Evolutionary conservation across 2,888 invertebrate species (phyloP).

Genomic region (Pasiphila rectangulata): DNA sequence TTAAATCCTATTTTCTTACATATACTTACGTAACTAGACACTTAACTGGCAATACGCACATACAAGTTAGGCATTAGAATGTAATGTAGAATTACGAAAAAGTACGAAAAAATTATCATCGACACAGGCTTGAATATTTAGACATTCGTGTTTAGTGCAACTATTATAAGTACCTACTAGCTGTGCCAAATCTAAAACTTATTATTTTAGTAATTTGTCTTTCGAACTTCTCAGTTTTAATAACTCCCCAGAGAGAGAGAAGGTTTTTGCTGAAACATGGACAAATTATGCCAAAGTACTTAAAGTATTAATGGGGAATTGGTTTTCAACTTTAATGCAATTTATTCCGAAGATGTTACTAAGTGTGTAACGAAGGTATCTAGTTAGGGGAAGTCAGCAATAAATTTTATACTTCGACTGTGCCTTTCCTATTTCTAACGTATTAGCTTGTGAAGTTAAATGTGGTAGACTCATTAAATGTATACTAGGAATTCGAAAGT

Average conservation of each 20-base stretch:
- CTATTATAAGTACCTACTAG: slow-evolving; percentile 49
- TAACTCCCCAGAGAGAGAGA: slow-evolving; percentile 35
- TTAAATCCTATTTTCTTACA: slow-evolving; percentile 78
- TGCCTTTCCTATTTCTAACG: slow-evolving; percentile 81
- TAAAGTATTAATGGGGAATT: slow-evolving; percentile 34
- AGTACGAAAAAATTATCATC: slow-evolving; percentile 38
- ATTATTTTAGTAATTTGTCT: slow-evolving; percentile 38
- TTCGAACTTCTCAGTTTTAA: slow-evolving; percentile 37
- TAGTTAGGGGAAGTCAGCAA: slow-evolving; percentile 79
- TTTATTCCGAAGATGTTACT: slow-evolving; percentile 42
- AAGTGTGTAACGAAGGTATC: slow-evolving; percentile 48
- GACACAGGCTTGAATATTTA: slow-evolving; percentile 38
- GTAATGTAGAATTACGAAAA: slow-evolving; percentile 40
- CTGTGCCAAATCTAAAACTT: slow-evolving; percentile 67
- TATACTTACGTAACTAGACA: slow-evolving; percentile 65
- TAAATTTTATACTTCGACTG: slow-evolving; percentile 81
- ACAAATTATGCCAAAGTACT: slow-evolving; percentile 41
- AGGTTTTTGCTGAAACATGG: slow-evolving; percentile 25
- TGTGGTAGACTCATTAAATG: slow-evolving; percentile 66
- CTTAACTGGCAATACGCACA: slow-evolving; percentile 74
- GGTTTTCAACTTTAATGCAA: slow-evolving; percentile 36
- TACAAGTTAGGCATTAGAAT: slow-evolving; percentile 51
- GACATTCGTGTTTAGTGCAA: slow-evolving; percentile 38
- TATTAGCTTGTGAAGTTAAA: slow-evolving; percentile 73
- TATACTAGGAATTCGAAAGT: slow-evolving; percentile 64